A percentile compares a stretch with the other conserved stretches of the same genome.
These are phyloP conservation scores for Nanger granti DNA, from an alignment of 2,113 vertebrate genomes.

Conservation along the genomic window DNA sequence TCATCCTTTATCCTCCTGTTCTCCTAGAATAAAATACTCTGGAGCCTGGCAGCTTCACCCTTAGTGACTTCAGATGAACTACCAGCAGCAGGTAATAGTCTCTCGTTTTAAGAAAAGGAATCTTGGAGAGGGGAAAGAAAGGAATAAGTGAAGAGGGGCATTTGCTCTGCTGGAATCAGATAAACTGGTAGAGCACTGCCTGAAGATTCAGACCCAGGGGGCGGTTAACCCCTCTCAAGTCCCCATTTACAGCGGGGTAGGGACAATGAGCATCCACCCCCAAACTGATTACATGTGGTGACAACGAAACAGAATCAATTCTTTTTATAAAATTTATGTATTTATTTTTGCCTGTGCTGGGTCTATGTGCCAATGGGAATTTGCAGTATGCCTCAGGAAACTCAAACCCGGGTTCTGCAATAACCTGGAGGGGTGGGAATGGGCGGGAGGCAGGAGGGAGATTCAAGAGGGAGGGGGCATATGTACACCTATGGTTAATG, in stretches of 20 bases:
- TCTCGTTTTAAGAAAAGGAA: background rate
- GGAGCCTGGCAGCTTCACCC: background rate
- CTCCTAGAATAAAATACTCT: background rate
- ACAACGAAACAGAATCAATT: background rate
- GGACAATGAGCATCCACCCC: rapidly evolving
- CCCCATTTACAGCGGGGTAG: rapidly evolving
- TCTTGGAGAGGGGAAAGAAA: no score
- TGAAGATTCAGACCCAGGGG: background rate
- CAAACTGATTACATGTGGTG: rapidly evolving
- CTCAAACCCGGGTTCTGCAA: background rate
- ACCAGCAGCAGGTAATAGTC: background rate
- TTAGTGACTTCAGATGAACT: conserved; percentile 26
- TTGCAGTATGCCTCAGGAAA: background rate
- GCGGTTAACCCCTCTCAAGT: rapidly evolving
- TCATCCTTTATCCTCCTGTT: conserved; percentile 38
- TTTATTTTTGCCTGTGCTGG: background rate
- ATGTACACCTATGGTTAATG: background rate
- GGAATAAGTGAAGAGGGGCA: background rate
- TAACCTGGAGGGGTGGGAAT: background rate
- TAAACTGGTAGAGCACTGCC: background rate
- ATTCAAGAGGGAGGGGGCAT: background rate
- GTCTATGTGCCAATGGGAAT: background rate
- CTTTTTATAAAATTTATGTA: background rate
- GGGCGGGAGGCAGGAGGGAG: background rate
- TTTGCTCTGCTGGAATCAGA: background rate